phyloP scores from a whole-genome alignment of 2,797 vertebrate species.

The Macroramphosus scolopax region DNA sequence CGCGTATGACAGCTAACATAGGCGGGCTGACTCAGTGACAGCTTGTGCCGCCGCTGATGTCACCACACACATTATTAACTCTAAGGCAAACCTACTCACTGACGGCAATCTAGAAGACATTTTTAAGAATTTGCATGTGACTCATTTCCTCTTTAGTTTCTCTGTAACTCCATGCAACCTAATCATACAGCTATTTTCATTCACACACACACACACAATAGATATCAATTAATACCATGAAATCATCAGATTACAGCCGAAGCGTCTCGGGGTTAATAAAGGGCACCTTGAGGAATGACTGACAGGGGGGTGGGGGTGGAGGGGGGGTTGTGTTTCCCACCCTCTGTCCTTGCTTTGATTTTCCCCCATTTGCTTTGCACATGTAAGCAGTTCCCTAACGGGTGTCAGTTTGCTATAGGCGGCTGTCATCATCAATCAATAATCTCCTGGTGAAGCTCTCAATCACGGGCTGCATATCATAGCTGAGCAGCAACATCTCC shows the following conservation, averaged over 20 bases:
- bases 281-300: conserved; percentile 9
- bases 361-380: background rate
- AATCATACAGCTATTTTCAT: background rate
- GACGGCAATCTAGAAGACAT: background rate
- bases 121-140: conserved; percentile 6
- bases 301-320: background rate
- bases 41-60: conserved; percentile 31
- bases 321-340: background rate
- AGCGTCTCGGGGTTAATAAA: conserved; percentile 7
- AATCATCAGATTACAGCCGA: conserved; percentile 11
- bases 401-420: background rate
- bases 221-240: background rate
- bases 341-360: background rate
- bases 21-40: conserved; percentile 37
- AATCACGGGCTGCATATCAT: too few species aligned
- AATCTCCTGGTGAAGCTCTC: background rate
- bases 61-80: conserved; percentile 9
- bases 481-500: too few species aligned
- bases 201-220: background rate
- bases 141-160: background rate
- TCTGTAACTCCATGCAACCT: background rate
- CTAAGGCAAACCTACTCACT: conserved; percentile 2
- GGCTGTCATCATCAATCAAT: conserved; percentile 9
- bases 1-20: conserved; percentile 48
- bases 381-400: background rate